Evolutionary conservation across 2,888 invertebrate genomes (phyloP), one percentile per base, ranked within the genome.

Genomic region (Nemapogon koenigi): DNA sequence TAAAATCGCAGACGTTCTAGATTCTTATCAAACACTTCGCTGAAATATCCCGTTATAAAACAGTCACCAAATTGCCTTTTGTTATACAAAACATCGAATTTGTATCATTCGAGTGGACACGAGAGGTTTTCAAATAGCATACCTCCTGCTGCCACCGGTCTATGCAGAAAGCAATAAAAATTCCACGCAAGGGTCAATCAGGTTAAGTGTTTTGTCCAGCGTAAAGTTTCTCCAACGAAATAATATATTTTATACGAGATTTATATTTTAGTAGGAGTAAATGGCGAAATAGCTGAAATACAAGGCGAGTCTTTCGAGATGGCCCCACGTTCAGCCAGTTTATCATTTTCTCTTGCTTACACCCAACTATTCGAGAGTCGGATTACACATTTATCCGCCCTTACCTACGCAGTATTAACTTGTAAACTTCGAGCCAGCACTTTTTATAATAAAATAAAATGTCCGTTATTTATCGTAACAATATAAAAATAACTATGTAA

Each of bases 131-230:
- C 10, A 10, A 7, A 22, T 6, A 22, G 22, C 6, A 31, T 13
- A 31, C 17, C 31, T 16, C 31, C 31, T 31, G 15, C 11, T 17
- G 16, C 35, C 35, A 25, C 13, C 35, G 35, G 26, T n/a, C 26
- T n/a, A 25, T 25, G 27, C 16, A 18, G 14, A 50, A 60, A 52
- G 66, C 64, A 68, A 69, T 68, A 69, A 67, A 69, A 69, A 68
- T 68, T 66, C 69, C 67, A 51, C 42, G 52, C 53, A 45, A 55
- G 63, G 69, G 68, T 68, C 69, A 69, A 68, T 68, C 67, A 66
- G 62, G 66, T 63, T 65, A 64, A 68, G 68, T 67, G 68, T 65
- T 59, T 55, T 60, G 64, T 63, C 65, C 65, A 46, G 43, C 48
- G 60, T 49, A 27, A 14, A 48, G 57, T 49, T 51, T 50, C 53